Evolutionary conservation across 2,797 vertebrate genomes (phyloP), one percentile per base, ranked within the genome.

Genomic region (Enteromius treurensis): DNA sequence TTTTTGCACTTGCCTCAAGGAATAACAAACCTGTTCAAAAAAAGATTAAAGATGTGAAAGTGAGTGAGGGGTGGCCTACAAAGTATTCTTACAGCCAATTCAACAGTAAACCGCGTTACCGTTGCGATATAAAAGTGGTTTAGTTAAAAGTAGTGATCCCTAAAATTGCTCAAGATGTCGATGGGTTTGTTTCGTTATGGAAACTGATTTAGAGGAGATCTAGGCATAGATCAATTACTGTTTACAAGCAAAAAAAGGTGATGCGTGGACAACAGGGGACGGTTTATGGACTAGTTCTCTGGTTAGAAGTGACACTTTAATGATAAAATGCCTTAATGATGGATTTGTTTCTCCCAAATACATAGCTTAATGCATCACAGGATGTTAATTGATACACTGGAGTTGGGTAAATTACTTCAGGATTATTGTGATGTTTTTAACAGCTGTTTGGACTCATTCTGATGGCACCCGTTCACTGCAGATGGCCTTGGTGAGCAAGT

Each of bases 1-100:
- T 99, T 94, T 99, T 99, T 87, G 98, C 98, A 87, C 97, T 99
- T 85, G 97, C 97, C 95, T 99, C 97, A 67, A 98, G 95, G 91
- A 99, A 99, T 93, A 99, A 93, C 88, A 99, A 94, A 88, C 98
- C 98, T 99, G 37, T 80, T 60, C 58, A 8, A 82, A 8, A 82
- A 78, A 62, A 69, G 23, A 42, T 32, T 32, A 2, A 32, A 32
- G 32, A 32, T n/a, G 58, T 15, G 29, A 74, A 64, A 34, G 73
- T n/a, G 10, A 76, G 34, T 13, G 9, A 34, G 11, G 58, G 7
- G 3, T 65, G 8, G 29, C 1, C 23, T 23, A 11, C 37, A 58
- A 76, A 5, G 34, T 3, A n/a, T 55, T 15, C 21, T 55, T 55
- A 19, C 17, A 37, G 49, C 40, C 32, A 15, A 40, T 40, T 58